Evolutionary conservation across 2,888 invertebrate species (phyloP).

Genomic region (Tinea pellionella): DNA sequence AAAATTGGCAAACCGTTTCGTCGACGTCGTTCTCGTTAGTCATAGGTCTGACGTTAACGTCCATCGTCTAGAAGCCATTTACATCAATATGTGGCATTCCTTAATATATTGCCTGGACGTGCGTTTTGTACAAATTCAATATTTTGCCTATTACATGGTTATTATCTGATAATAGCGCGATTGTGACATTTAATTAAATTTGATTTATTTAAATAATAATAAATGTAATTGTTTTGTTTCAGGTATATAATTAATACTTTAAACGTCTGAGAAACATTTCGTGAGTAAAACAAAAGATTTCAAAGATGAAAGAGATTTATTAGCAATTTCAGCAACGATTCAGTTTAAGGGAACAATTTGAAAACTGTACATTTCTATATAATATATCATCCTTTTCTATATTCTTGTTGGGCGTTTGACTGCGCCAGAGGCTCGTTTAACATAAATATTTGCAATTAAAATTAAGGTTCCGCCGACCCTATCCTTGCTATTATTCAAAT

Average conservation of each 20-base stretch:
- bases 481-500: constrained; percentile 67
- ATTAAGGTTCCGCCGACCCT: constrained; percentile 57
- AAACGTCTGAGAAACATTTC: not conserved
- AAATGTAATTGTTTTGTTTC: not conserved
- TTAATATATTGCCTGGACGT: constrained; percentile 24
- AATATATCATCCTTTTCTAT: constrained; percentile 58
- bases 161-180: not conserved
- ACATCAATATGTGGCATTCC: constrained; percentile 16
- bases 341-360: not conserved
- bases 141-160: no score
- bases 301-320: not conserved
- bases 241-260: not conserved
- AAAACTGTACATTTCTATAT: constrained; percentile 23
- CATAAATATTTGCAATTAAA: constrained; percentile 71
- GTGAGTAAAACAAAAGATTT: constrained; percentile 2
- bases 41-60: constrained; percentile 14
- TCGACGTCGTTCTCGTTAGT: constrained; percentile 21
- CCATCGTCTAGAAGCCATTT: not conserved
- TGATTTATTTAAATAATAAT: not conserved
- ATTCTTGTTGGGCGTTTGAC: constrained; percentile 24
- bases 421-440: constrained; percentile 39
- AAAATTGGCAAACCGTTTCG: no score
- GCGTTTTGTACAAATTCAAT: constrained; percentile 7
- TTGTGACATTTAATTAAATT: not conserved
- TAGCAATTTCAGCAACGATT: not conserved